Conservation (phyloP, 2,888 invertebrate species). For the Gibbula magus region DNA sequence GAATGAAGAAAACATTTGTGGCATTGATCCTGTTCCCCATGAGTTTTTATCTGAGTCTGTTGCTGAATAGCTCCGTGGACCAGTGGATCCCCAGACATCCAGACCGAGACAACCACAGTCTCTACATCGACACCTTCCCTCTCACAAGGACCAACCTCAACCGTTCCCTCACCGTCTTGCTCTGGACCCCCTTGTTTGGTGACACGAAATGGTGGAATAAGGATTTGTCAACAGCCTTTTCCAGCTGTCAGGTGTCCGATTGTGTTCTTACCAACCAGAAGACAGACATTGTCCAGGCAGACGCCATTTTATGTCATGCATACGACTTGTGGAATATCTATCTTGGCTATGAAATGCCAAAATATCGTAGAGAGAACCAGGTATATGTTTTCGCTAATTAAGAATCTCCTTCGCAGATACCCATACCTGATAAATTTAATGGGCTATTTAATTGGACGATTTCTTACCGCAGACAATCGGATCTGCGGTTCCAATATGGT, state of each 20-base stretch:
- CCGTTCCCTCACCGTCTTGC: not conserved
- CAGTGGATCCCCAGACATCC: not conserved
- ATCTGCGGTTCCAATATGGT: not conserved
- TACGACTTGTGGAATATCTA: not conserved
- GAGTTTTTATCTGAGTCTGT: not conserved
- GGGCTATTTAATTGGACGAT: slow-evolving; percentile 19
- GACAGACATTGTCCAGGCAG: not conserved
- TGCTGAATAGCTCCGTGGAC: not conserved
- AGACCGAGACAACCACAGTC: not conserved
- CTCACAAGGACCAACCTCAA: not conserved
- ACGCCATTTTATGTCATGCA: slow-evolving; percentile 19
- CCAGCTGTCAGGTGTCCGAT: not conserved
- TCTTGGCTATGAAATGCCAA: not conserved
- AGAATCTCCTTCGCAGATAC: not conserved
- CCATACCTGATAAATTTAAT: not conserved
- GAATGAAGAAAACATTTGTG: not conserved
- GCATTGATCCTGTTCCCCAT: not conserved
- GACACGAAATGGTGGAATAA: not conserved
- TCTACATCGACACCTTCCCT: not conserved
- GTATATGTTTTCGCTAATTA: not conserved
- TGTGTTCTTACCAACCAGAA: slow-evolving; percentile 6
- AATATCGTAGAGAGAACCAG: not conserved
- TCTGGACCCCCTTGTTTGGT: slow-evolving; percentile 17
- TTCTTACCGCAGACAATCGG: not conserved
- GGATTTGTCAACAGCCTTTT: not conserved